Percentiles rank a stretch among this genome's conserved stretches.
Evolutionary conservation across 1,140 invertebrate species (phyloP).

Genomic region (Bombyx mori): DNA sequence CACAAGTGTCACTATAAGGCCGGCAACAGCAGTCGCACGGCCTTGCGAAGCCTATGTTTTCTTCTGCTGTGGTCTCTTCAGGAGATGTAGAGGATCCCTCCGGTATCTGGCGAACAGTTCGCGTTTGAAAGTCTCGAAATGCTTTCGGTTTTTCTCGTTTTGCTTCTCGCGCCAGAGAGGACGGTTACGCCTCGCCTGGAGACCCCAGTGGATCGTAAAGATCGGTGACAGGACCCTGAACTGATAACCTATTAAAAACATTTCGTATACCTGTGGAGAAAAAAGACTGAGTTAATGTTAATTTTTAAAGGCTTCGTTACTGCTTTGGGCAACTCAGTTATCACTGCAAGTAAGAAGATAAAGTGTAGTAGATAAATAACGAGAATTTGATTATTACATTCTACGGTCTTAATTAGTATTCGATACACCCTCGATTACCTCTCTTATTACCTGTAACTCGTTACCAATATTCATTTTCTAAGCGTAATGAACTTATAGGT

Average conservation of each 20-base stretch:
- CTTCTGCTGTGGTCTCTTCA: conserved; percentile 62
- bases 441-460: too few relatives aligned
- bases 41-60: conserved; percentile 61
- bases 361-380: too few relatives aligned
- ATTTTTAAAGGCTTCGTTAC: not conserved
- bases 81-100: conserved; percentile 75
- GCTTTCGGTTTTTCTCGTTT: conserved; percentile 84
- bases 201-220: conserved; percentile 92
- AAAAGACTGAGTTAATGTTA: conserved; percentile 4
- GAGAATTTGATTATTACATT: too few relatives aligned
- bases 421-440: too few relatives aligned
- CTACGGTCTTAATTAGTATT: too few relatives aligned
- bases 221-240: conserved; percentile 92
- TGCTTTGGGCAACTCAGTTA: too few relatives aligned
- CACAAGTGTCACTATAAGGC: conserved; percentile 28
- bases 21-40: conserved; percentile 41
- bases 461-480: too few relatives aligned
- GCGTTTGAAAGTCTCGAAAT: conserved; percentile 87
- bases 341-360: too few relatives aligned
- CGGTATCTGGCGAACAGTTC: conserved; percentile 86
- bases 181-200: conserved; percentile 82
- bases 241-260: conserved; percentile 91
- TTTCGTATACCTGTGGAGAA: conserved; percentile 87
- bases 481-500: too few relatives aligned
- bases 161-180: conserved; percentile 89